Conservation (phyloP, 2,797 vertebrate genomes). For the Phylloscopus collybita region DNA sequence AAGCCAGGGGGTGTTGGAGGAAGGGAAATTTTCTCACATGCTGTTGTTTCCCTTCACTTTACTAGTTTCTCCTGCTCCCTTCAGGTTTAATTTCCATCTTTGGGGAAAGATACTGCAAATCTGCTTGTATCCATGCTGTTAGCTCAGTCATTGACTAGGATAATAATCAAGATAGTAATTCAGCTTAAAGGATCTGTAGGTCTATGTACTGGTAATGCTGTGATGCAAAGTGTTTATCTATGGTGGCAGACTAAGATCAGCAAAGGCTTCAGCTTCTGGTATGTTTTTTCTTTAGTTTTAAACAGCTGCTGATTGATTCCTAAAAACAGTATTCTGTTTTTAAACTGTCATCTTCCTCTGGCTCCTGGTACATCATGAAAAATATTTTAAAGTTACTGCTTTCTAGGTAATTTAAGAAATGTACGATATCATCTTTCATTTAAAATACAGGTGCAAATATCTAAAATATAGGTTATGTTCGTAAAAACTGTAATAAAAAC, state of each 20-base stretch:
- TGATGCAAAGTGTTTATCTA: background rate
- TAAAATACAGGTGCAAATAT: background rate
- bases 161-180: slow-evolving; percentile 10
- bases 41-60: background rate
- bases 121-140: background rate
- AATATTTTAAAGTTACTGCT: background rate
- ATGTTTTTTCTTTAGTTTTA: background rate
- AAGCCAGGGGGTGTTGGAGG: background rate
- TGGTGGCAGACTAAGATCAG: background rate
- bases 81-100: background rate
- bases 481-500: background rate
- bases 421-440: background rate
- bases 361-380: background rate
- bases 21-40: background rate
- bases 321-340: background rate
- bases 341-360: background rate
- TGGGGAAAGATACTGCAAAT: background rate
- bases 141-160: background rate
- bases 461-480: background rate
- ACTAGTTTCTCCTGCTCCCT: background rate
- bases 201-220: background rate
- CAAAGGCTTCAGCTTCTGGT: background rate
- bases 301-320: background rate
- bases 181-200: slow-evolving; percentile 48
- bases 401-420: background rate